Evolutionary conservation across 2,888 invertebrate genomes (phyloP).

Genomic region (Rhingia campestris): DNA sequence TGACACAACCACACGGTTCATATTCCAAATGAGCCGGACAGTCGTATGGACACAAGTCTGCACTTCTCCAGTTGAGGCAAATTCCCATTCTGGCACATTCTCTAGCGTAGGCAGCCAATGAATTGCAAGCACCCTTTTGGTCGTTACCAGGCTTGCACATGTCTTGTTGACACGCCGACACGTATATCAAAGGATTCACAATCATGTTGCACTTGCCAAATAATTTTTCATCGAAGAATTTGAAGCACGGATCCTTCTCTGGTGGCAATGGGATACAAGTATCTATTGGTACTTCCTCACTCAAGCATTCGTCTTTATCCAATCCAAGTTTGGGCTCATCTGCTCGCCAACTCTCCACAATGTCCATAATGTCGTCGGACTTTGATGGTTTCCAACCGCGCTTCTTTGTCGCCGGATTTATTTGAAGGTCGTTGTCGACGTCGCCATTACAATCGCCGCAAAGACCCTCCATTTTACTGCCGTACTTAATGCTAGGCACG

Average conservation of each 20-base stretch:
- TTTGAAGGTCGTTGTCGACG: slow-evolving; percentile 84
- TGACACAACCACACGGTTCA: slow-evolving; percentile 81
- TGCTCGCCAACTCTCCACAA: slow-evolving; percentile 85
- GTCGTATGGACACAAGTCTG: slow-evolving; percentile 86
- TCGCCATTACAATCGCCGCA: slow-evolving; percentile 90
- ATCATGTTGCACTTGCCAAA: slow-evolving; percentile 89
- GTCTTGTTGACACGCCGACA: slow-evolving; percentile 88
- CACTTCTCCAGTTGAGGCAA: slow-evolving; percentile 89
- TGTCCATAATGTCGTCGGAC: neutral
- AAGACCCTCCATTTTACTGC: slow-evolving; percentile 89
- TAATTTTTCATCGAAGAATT: slow-evolving; percentile 84
- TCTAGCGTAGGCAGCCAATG: slow-evolving; percentile 88
- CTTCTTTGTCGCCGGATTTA: slow-evolving; percentile 83
- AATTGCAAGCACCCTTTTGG: slow-evolving; percentile 85
- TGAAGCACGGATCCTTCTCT: slow-evolving; percentile 87
- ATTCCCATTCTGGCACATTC: slow-evolving; percentile 88
- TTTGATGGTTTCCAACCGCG: neutral
- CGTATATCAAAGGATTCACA: slow-evolving; percentile 87
- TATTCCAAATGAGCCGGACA: slow-evolving; percentile 83
- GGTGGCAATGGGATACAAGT: slow-evolving; percentile 84
- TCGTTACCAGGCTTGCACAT: slow-evolving; percentile 85
- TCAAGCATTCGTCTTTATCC: slow-evolving; percentile 83
- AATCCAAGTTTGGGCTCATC: slow-evolving; percentile 83
- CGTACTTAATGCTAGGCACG: slow-evolving; percentile 89
- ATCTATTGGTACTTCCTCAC: slow-evolving; percentile 83